These are phyloP conservation scores for Dasyurus viverrinus DNA, from an alignment of 2,113 vertebrate genomes.

Conservation along the genomic window DNA sequence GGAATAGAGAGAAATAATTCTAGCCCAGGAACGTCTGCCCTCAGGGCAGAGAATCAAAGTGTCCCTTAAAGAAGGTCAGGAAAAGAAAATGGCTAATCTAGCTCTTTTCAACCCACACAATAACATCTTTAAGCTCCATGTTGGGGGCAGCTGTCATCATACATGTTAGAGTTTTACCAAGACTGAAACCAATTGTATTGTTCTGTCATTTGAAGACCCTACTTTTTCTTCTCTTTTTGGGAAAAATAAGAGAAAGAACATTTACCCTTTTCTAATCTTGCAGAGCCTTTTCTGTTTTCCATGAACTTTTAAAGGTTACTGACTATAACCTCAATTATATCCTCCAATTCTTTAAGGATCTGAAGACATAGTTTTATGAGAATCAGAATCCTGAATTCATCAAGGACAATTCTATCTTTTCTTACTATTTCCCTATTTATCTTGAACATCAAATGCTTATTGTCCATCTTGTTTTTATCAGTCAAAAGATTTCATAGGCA, in stretches of 20 bases:
- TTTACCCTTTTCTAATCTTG: not conserved
- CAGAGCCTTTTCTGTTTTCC: not conserved
- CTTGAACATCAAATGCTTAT: not conserved
- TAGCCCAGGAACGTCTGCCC: not conserved
- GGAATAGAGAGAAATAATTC: not conserved
- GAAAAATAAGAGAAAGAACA: not conserved
- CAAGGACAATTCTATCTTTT: not conserved
- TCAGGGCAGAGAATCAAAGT: not conserved
- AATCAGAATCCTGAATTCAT: not conserved
- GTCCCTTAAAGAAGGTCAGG: not conserved
- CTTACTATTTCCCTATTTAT: not conserved
- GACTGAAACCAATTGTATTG: not conserved
- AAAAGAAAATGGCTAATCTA: not conserved
- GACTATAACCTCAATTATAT: not conserved
- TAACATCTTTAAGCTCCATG: not conserved
- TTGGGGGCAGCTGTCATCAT: not conserved
- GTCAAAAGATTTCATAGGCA: not conserved
- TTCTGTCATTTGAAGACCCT: not conserved
- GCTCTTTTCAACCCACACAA: not conserved
- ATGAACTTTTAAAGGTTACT: not conserved
- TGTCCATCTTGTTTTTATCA: not conserved
- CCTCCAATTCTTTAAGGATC: not conserved
- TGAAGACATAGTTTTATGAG: not conserved
- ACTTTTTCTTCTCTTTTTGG: not conserved
- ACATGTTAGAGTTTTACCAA: not conserved